These are phyloP conservation scores for Chamaea fasciata DNA, from an alignment of 2,113 vertebrate genomes.

Conservation along the genomic window DNA sequence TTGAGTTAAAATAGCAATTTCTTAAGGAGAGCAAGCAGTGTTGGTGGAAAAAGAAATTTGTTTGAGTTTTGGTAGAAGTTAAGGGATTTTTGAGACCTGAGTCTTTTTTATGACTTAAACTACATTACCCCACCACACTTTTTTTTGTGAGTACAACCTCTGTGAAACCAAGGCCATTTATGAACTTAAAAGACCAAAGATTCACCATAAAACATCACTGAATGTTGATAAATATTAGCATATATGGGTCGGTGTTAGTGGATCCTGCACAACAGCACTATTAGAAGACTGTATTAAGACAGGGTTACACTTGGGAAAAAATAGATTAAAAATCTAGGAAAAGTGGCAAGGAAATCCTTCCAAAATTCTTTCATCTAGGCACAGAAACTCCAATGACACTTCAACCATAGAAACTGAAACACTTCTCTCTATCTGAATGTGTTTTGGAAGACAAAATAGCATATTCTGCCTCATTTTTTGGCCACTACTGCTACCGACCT, in stretches of 20 bases:
- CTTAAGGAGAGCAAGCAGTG: not conserved
- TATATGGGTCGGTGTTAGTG: not conserved
- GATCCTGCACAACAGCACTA: not conserved
- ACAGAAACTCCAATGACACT: not conserved
- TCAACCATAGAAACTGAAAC: not conserved
- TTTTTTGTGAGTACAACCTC: not conserved
- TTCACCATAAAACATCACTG: not conserved
- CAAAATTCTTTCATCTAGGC: not conserved
- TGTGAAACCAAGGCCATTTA: not conserved
- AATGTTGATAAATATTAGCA: not conserved
- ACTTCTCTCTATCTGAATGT: not conserved
- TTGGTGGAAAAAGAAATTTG: not conserved
- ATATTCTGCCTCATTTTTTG: not conserved
- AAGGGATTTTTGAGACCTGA: not conserved
- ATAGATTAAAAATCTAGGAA: not conserved
- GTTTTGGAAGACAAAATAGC: not conserved
- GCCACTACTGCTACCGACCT: not conserved
- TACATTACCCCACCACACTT: accelerated
- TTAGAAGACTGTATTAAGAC: not conserved
- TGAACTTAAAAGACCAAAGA: not conserved
- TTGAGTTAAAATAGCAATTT: not conserved
- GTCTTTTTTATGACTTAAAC: not conserved
- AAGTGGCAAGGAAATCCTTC: not conserved
- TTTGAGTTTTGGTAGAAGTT: not conserved
- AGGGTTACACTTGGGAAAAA: not conserved